Conservation (phyloP, 30 jellyfish, hydroid and myxozoan genomes). For the Euphysa ruthae region DNA sequence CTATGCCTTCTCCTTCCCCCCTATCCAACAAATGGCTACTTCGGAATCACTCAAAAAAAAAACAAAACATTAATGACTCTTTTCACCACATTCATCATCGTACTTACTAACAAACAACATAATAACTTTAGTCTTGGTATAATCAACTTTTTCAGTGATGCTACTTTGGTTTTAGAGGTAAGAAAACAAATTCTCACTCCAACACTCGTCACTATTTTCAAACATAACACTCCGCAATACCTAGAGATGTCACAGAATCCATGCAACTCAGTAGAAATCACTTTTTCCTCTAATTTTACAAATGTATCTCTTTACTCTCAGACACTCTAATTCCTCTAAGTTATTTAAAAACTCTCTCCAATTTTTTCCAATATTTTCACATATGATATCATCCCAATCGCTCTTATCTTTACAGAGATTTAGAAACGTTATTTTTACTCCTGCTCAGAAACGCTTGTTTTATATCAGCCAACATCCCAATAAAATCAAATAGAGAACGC, state of each 20-base stretch:
- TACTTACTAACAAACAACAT: not conserved
- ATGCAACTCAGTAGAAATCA: not conserved
- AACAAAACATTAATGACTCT: too few species aligned
- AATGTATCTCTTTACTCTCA: not conserved
- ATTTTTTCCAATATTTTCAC: not conserved
- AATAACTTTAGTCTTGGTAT: not conserved
- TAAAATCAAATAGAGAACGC: not conserved
- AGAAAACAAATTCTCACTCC: too few species aligned
- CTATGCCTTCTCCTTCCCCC: too few species aligned
- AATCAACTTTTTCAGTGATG: not conserved
- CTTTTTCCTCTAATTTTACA: not conserved
- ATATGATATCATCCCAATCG: not conserved
- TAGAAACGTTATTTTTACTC: not conserved
- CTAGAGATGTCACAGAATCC: slow-evolving; percentile 4
- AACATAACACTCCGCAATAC: not conserved
- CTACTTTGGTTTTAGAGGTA: not conserved
- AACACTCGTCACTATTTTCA: too few species aligned
- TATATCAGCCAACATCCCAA: not conserved
- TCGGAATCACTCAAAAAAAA: too few species aligned
- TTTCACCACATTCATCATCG: too few species aligned
- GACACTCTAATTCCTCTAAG: not conserved
- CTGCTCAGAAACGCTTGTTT: too few species aligned
- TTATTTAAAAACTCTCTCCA: not conserved
- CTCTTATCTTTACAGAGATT: not conserved
- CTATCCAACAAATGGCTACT: too few species aligned